A percentile compares a stretch with the other conserved stretches of the same genome.
phyloP scores from a whole-genome alignment of 2,113 vertebrate species.

The Pagrus major region DNA sequence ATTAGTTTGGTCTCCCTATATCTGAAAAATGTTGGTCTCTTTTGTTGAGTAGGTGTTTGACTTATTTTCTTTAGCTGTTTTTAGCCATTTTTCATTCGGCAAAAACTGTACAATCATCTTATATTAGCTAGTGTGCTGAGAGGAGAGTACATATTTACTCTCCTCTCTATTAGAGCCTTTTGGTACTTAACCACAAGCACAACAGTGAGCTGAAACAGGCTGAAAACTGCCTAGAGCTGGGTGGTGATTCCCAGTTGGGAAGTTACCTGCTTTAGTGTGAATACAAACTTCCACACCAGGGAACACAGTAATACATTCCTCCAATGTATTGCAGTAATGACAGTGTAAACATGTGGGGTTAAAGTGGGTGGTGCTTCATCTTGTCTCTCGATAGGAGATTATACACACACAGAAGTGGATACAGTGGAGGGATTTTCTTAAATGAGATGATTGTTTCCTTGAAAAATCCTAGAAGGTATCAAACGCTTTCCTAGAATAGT shows the following conservation, averaged over 20 bases:
- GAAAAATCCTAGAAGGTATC: background rate
- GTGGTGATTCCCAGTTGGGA: background rate
- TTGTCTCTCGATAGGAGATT: background rate
- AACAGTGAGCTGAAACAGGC: slow-evolving; percentile 12
- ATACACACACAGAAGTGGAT: background rate
- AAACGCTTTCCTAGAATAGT: slow-evolving; percentile 13
- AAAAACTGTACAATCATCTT: slow-evolving; percentile 8
- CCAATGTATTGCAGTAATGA: slow-evolving; percentile 6
- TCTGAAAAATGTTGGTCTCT: slow-evolving; percentile 18
- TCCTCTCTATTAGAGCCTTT: slow-evolving; percentile 6
- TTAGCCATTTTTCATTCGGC: slow-evolving; percentile 16
- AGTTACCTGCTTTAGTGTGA: background rate
- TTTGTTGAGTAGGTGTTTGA: slow-evolving; percentile 25
- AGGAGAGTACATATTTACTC: background rate
- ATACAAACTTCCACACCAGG: background rate
- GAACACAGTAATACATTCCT: background rate
- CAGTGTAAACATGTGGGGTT: background rate
- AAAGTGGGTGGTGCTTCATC: background rate
- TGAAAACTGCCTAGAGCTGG: background rate
- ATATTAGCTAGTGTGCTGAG: slow-evolving; percentile 4
- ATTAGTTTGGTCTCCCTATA: background rate
- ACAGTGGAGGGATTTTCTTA: background rate
- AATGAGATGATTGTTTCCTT: background rate
- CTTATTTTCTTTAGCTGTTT: slow-evolving; percentile 19
- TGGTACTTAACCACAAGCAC: slow-evolving; percentile 13